phyloP scores from a whole-genome alignment of 1,140 invertebrate genomes.

The Anoplophora glabripennis region DNA sequence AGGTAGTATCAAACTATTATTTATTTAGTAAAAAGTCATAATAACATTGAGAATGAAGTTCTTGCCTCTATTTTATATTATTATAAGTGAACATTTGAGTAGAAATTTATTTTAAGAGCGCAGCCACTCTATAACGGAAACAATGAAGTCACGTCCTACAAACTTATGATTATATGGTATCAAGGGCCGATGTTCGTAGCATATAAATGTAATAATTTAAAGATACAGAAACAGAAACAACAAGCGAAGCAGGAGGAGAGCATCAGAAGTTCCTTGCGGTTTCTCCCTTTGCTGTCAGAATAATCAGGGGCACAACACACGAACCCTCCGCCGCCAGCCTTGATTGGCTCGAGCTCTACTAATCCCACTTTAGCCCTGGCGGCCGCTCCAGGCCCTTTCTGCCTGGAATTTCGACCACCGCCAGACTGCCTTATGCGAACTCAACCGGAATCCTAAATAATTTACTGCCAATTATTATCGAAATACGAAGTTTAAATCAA shows the following conservation, averaged over 20 bases:
- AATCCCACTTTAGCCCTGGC: conserved; percentile 47
- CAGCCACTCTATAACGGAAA: too few species aligned
- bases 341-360: conserved; percentile 46
- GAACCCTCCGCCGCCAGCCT: conserved; percentile 29
- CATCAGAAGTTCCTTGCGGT: conserved; percentile 12
- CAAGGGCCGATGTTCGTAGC: too few species aligned
- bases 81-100: too few species aligned
- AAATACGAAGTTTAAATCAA: conserved; percentile 32
- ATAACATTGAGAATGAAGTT: too few species aligned
- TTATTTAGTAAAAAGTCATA: too few species aligned
- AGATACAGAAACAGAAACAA: neutral
- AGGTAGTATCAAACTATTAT: too few species aligned
- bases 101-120: too few species aligned
- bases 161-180: too few species aligned
- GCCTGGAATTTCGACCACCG: neutral
- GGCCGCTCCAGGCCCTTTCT: conserved; percentile 33
- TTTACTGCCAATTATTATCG: conserved; percentile 43
- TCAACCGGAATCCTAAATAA: conserved; percentile 40
- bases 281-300: conserved; percentile 15
- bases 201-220: too few species aligned
- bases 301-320: conserved; percentile 20
- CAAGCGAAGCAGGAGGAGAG: neutral
- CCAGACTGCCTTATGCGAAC: conserved; percentile 33
- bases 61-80: too few species aligned
- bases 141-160: too few species aligned